Base-by-base conservation (phyloP, 37 sponge, comb jelly and placozoan species). In the Crambe crambe region DNA sequence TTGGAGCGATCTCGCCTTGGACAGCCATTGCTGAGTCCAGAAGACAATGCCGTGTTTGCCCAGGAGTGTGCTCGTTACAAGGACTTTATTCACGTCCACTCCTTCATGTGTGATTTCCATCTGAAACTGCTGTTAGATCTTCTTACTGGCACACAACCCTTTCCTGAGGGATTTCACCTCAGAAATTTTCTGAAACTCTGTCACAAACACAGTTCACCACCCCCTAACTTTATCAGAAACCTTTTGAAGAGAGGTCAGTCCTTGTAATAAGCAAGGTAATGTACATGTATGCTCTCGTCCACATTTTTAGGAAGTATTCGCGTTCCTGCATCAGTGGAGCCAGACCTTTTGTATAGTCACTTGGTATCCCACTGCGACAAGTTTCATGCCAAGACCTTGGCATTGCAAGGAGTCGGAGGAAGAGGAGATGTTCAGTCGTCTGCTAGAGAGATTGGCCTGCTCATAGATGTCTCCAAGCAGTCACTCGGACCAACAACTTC, bases 61-160 rank as follows among this genome's bases (percentile, higher is more conserved):
- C 58, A 56, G 18, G 95, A 91, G 68, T 95, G 95, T 80, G 70
- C 85, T 3, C 83, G 78, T 1, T 58, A 88, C 60, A 95, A 91
- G 58, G 95, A 95, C 65, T 67, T 83, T 41, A 95, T 82, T 27
- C 95, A 95, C 68, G 80, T 95, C n/a, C 83, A 91, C 73, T 95
- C 95, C 0, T 95, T 95, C 84, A 79, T 86, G 38, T 76, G 89
- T 32, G 93, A 95, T 79, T 85, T 91, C 57, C 92, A 95, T 70
- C 29, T 95, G 8, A 74, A 76, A 26, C 41, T 68, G 25, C 41
- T 89, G 51, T 60, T 72, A 3, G 38, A 58, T 2, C 25, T 88
- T 2, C 37, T 92, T 20, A 76, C 26, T 0, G 71, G 58, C 54
- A 62, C 47, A 36, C 68, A 43, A 21, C 2, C 23, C 0, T 42